Evolutionary conservation across 2,797 vertebrate genomes (phyloP).

Genomic region (Phoxinus dragarum): DNA sequence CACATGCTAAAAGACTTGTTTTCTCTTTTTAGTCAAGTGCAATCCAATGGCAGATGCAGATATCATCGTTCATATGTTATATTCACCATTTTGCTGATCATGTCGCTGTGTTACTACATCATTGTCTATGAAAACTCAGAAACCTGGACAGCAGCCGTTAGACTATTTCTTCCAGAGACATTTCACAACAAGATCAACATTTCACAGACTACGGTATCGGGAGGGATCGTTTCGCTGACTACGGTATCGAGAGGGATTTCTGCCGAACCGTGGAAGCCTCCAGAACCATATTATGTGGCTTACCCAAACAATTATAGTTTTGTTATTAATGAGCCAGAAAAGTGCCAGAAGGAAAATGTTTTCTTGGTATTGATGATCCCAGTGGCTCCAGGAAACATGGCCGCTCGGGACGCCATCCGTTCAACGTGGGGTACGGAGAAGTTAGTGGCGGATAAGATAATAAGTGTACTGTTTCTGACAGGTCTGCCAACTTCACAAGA

Average conservation of each 20-base stretch:
- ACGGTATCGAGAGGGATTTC: neutral
- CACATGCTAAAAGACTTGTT: neutral
- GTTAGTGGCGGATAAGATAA: constrained; percentile 47
- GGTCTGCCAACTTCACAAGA: constrained; percentile 52
- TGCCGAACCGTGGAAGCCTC: constrained; percentile 56
- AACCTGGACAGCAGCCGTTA: constrained; percentile 5
- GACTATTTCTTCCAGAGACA: neutral
- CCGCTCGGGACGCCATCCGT: constrained; percentile 51
- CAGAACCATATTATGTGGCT: constrained; percentile 54
- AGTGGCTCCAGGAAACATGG: constrained; percentile 24
- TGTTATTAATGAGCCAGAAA: constrained; percentile 66
- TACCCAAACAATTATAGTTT: constrained; percentile 68
- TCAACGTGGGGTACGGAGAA: constrained; percentile 76
- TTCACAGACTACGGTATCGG: too few species aligned
- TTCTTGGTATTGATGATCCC: constrained; percentile 73
- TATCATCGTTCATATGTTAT: neutral
- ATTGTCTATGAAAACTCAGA: neutral
- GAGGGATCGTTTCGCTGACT: too few species aligned
- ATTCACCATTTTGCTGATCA: constrained; percentile 51
- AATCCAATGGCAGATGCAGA: fast-evolving
- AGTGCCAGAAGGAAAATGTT: constrained; percentile 53
- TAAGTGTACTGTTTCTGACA: constrained; percentile 71
- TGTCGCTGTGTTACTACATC: constrained; percentile 51
- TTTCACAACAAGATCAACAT: neutral
- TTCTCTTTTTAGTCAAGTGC: constrained; percentile 42